Base-by-base conservation (phyloP, 2,888 invertebrate species). In the Drosophila atripex region DNA sequence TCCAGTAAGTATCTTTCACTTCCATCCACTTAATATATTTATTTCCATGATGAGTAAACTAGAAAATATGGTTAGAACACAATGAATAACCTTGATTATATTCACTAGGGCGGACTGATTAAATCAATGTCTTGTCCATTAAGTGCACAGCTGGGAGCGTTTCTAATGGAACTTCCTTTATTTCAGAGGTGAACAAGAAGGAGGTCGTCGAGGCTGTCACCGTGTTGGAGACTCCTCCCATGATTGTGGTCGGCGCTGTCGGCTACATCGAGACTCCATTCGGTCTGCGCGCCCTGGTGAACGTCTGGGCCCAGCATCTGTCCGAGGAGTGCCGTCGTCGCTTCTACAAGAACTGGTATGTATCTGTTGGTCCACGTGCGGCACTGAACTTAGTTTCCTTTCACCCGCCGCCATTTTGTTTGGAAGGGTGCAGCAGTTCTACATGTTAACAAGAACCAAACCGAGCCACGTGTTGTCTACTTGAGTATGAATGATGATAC, bases 281-380 rank as follows among this genome's bases (percentile, higher is more conserved):
- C 92, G 99, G 99, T 89, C 94, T 99, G 73, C 95, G 99, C 66
- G 96, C 98, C 55, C 94, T 99, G 77, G 97, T 98, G 79, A 98
- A 99, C 57, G 95, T 99, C 55, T 99, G 98, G 97, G 99, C 99
- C 52, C 99, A 99, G 92, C 99, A 99, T 94, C 94, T 99, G 91
- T 97, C 98, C 45, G 99, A 99, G 92, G 99, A 99, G 91, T 99
- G 99, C 92, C 95, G 97, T 88, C 96, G 99, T 90, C 95, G 99
- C 83, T 99, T 99, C 94, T 99, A 99, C 94, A 99, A 99, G 94
- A 99, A 99, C 93, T 99, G 99, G 99, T 99, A 94, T 93, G 93
- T 91, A 76, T 28, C 6, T 8, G 5, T 28, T n/a, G 14, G n/a
- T 18, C 53, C 63, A 53, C 54, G 54, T 63, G 69, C 32, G 30